Percentiles rank a stretch among this genome's conserved stretches.
These are phyloP conservation scores for Ceyx melanurus DNA, from an alignment of 2,113 vertebrate species.

Conservation along the genomic window DNA sequence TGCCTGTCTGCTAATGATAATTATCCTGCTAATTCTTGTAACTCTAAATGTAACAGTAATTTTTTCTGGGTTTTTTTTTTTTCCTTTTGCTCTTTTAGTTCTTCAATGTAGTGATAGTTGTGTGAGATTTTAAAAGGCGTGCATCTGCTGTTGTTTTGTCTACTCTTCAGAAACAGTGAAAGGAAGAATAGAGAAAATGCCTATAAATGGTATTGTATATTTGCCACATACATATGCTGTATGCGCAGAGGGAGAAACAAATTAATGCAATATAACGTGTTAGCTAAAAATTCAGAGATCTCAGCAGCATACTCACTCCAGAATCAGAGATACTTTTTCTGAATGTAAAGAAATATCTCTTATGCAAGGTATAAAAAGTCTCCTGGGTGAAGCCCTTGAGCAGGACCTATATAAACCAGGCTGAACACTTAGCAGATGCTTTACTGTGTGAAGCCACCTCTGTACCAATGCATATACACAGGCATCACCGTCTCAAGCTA, in stretches of 20 bases:
- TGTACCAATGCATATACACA: rapidly evolving
- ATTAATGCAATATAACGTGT: neutral
- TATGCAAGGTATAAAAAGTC: neutral
- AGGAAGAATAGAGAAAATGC: neutral
- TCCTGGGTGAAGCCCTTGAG: neutral
- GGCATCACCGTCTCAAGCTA: neutral
- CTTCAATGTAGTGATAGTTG: neutral
- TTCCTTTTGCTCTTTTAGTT: neutral
- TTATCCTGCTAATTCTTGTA: neutral
- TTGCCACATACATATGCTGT: neutral
- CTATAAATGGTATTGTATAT: neutral
- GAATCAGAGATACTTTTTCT: neutral
- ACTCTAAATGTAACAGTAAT: neutral
- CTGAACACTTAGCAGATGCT: neutral
- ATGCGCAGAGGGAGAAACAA: neutral
- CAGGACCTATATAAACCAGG: neutral
- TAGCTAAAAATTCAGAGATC: neutral
- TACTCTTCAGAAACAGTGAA: neutral
- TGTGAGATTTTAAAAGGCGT: neutral
- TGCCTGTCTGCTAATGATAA: neutral
- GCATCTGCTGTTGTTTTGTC: neutral
- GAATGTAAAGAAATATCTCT: neutral
- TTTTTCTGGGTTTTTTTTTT: neutral
- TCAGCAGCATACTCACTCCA: neutral
- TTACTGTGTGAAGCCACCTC: neutral